Base-by-base conservation (phyloP, 1,140 invertebrate species). In the Drosophila repletoides region DNA sequence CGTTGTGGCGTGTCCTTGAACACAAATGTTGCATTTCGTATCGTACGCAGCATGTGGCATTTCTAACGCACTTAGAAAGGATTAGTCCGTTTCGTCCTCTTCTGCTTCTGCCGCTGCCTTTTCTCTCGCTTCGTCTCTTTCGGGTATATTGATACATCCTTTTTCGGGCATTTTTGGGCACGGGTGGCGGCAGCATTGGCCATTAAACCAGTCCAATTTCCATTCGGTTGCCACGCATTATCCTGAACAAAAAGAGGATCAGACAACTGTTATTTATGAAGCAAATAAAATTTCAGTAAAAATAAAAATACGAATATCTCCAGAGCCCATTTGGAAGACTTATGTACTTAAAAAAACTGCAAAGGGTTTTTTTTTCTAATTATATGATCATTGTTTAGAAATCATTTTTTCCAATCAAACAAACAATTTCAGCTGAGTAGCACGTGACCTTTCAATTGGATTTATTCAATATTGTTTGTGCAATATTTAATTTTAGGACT, bases 1-100 rank as follows among this genome's bases (percentile, higher is more conserved):
- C 3, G 22, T 10, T 63, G 51, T 21, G 26, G 59, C 45, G 31
- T 68, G 83, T 87, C 83, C 83, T 88, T 88, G 77, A 76, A 38
- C 70, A 83, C 83, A 88, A 88, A 88, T 88, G 83, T 88, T 88
- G 83, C 83, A 83, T 88, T 88, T 77, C 34, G 31, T 22, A 26
- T 36, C 43, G 38, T 48, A 40, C 67, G 51, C 83, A 83, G 83
- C 83, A 83, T 88, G 83, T 72, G 74, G 83, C 59, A 74, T 58
- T 58, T 64, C 55, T 40, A 66, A 68, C 76, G 58, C 71, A 68
- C 76, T 83, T 77, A 45, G 45, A 84, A 86, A 84, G 80, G 79
- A 84, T 84, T 83, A 83, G 45, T 43, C 12, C 48, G 34, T 64
- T 58, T 31, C 43, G 14, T 31, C 26, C 1, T 9, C 9, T 15